Evolutionary conservation across 2,113 vertebrate species (phyloP), one percentile per base, ranked within the genome.

Genomic region (Platysteira castanea): DNA sequence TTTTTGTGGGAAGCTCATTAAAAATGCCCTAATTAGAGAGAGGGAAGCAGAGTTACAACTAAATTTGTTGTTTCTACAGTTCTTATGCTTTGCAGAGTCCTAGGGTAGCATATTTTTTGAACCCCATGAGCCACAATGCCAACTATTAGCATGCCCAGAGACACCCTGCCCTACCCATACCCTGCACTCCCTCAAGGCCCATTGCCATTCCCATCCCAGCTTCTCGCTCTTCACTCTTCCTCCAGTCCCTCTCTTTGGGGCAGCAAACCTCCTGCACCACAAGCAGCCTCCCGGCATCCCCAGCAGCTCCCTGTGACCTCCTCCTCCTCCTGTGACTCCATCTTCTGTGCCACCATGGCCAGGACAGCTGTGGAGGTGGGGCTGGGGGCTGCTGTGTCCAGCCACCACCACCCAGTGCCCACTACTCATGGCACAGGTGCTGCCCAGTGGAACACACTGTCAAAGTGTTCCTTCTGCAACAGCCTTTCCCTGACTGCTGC

Each of bases 331-430:
- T 16, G 23, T 26, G n/a, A 15, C 42, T 37, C 41, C 30, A 1
- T 56, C 8, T 75, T 33, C 61, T 2, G 2, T 9, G 2, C 13
- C 0, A 1, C 1, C 1, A 27, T 15, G 42, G 35, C 44, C 37
- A 1, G 63, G 15, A 15, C 26, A 65, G 68, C 68, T 23, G 26
- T 46, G 57, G 37, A 30, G 47, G 28, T 5, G 2, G 22, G 23
- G n/a, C 63, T 70, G 65, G 71, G 44, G 70, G 19, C 56, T 71
- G 47, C 79, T 35, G 28, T 11, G 16, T 18, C 31, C 44, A 4
- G 59, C 47, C 49, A 33, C 28, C 35, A 6, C 28, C 50, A 6
- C 39, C 61, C 68, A 21, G 47, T 21, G 2, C 23, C 68, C 42
- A 9, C 49, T 16, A 2, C 27, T 4, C 84, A 19, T 0, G 0